Base-by-base conservation (phyloP, 2,113 vertebrate genomes). In the Dicrurus megarhynchus region DNA sequence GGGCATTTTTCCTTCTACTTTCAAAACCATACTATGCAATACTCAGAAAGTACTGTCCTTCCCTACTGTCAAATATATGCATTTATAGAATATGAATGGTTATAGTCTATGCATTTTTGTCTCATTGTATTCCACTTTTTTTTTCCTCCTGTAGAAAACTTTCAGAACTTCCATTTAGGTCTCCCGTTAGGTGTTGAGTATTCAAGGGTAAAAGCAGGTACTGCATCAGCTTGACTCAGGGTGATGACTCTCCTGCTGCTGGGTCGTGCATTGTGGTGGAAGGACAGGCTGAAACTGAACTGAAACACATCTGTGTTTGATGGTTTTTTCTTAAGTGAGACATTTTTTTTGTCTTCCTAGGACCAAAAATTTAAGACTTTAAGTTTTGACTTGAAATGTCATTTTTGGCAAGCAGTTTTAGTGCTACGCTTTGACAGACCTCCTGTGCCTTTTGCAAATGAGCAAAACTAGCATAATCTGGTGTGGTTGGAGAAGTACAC, bases 221-320 rank as follows among this genome's bases (percentile, higher is more conserved):
- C 11, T 74, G 6, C 19, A 27, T 55, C 78, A 89, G 16, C 17
- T 30, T 80, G 53, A 73, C 52, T 18, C 21, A 63, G 35, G 16
- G n/a, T 1, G 13, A 30, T 44, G 39, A 33, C 33, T 88, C 17
- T 85, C 1, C 1, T 46, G 28, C 13, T 33, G 14, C 26, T 68
- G 12, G 16, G n/a, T 35, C 2, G 0, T 57, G 41, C 4, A 2
- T n/a, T 63, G 23, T 16, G 26, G 26, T 76, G 30, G 28, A 32
- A 86, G 23, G 13, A 64, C 28, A 63, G 61, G 17, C 35, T 76
- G 35, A 61, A 90, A 39, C 4, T 1, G 3, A 46, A 56, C 27
- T 80, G 35, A 89, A 80, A 47, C 13, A 47, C 1, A 0, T n/a
- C 16, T 35, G 5, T 42, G 32, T 50, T 73, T 75, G 41, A 19